Conservation (phyloP, 2,113 vertebrate genomes). For the Cynocephalus volans region DNA sequence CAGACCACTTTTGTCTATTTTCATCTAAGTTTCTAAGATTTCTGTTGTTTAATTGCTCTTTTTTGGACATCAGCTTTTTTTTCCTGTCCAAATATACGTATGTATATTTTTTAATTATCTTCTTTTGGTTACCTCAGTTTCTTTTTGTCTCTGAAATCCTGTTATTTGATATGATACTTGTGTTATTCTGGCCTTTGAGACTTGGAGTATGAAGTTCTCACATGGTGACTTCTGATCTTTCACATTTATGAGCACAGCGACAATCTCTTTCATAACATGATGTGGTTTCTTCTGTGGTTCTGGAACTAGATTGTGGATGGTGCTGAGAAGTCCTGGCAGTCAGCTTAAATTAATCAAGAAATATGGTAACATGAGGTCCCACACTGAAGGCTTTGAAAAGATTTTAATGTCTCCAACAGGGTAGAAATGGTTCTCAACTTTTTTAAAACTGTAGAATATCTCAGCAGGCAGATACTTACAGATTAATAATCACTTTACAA, state of each 20-base stretch:
- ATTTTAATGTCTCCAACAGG: slow-evolving; percentile 35
- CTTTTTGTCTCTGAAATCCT: not conserved
- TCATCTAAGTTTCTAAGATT: not conserved
- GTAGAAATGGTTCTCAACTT: slow-evolving; percentile 72
- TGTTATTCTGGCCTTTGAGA: not conserved
- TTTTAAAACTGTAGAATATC: slow-evolving; percentile 61
- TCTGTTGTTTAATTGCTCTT: not conserved
- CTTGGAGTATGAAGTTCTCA: not conserved
- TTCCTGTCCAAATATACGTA: not conserved
- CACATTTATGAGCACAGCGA: not conserved
- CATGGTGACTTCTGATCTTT: not conserved
- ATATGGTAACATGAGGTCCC: slow-evolving; percentile 46
- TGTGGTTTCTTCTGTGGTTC: not conserved
- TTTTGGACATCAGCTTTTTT: not conserved
- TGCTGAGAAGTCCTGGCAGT: slow-evolving; percentile 22
- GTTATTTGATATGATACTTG: not conserved
- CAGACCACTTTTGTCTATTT: not conserved
- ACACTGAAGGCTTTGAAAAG: slow-evolving; percentile 17
- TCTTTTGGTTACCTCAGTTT: not conserved
- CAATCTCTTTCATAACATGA: not conserved
- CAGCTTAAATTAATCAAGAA: slow-evolving; percentile 75
- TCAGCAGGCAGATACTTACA: slow-evolving; percentile 71
- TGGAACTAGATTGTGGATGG: not conserved
- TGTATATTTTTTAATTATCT: not conserved
- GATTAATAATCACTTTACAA: slow-evolving; percentile 82